Evolutionary conservation across 2,113 vertebrate species (phyloP), one percentile per base, ranked within the genome.

Genomic region (Indicator maculatus): DNA sequence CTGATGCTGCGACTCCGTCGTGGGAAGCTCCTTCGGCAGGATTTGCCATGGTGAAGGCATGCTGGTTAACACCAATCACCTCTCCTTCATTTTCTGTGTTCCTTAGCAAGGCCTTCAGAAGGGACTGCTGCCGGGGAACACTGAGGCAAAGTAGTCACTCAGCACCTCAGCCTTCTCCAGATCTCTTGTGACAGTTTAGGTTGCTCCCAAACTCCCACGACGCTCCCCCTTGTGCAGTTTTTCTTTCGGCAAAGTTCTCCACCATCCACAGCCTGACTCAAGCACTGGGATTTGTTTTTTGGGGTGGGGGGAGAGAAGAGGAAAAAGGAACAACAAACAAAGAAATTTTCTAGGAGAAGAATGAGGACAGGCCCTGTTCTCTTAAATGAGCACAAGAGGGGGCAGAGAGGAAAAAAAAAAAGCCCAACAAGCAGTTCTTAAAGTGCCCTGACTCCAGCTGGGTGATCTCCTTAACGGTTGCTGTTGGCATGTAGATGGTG

Each of bases 171-270:
- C 47, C 47, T 12, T 52, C 50, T 26, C 23, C 23, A 16, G 13
- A 19, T n/a, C 23, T 4, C 18, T 67, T 61, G 41, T 63, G 16
- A 17, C 36, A 30, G 0, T 0, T 4, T 15, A 1, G 0, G 1
- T 11, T 52, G 16, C 21, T 70, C 44, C 36, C 3, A 1, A 59
- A 7, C 16, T 52, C 26, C 58, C 18, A 12, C 1, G 6, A 4
- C 14, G 47, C 9, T 75, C 6, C 36, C n/a, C 13, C 36, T 21
- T 7, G 12, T 0, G 30, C 11, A 8, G 8, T 21, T 85, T 61
- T 41, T 33, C 33, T 60, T 72, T 38, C 21, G 41, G 19, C 3
- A 38, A 91, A 82, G 12, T 33, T 65, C 44, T 56, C 4, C 82
- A 16, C 18, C 50, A 60, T 3, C n/a, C 45, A 14, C 9, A 0